A percentile compares a stretch with the other conserved stretches of the same genome.
phyloP scores from a whole-genome alignment of 2,113 vertebrate species.

The Parus major region DNA sequence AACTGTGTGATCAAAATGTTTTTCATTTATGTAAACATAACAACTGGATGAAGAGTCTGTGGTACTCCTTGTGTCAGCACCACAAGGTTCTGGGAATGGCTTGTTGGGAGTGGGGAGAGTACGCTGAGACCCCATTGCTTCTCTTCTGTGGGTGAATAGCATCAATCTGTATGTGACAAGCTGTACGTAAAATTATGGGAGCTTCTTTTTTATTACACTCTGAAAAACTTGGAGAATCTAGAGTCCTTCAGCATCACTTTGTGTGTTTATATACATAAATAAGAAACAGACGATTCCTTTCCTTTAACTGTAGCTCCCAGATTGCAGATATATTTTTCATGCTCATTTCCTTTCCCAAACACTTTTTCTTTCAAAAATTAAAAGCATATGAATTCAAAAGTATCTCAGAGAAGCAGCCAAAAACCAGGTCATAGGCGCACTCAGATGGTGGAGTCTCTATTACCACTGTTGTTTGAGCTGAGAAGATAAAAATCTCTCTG shows the following conservation, averaged over 20 bases:
- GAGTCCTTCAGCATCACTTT: neutral
- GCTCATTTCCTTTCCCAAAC: constrained; percentile 51
- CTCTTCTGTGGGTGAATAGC: neutral
- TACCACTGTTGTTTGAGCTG: constrained; percentile 28
- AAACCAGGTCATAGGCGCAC: neutral
- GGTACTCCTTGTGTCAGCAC: neutral
- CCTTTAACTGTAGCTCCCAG: constrained; percentile 6
- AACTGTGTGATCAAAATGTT: neutral
- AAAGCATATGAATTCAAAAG: constrained; percentile 45
- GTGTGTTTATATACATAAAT: neutral
- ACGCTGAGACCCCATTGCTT: neutral
- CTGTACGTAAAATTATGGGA: neutral
- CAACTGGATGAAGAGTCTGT: neutral
- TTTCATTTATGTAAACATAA: neutral
- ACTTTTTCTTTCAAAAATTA: constrained; percentile 61
- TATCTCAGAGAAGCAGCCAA: constrained; percentile 56
- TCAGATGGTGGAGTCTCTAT: constrained; percentile 29
- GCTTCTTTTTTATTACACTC: neutral
- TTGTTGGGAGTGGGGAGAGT: neutral
- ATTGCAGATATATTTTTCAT: constrained; percentile 9
- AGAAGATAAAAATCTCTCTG: constrained; percentile 56
- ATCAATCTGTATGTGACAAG: neutral
- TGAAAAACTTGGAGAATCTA: neutral
- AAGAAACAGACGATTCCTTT: constrained; percentile 37
- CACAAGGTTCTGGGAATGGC: neutral